Percentiles rank a stretch among this genome's conserved stretches.
Conservation (phyloP, 2,888 invertebrate species). For the Trimorus sp. region DNA sequence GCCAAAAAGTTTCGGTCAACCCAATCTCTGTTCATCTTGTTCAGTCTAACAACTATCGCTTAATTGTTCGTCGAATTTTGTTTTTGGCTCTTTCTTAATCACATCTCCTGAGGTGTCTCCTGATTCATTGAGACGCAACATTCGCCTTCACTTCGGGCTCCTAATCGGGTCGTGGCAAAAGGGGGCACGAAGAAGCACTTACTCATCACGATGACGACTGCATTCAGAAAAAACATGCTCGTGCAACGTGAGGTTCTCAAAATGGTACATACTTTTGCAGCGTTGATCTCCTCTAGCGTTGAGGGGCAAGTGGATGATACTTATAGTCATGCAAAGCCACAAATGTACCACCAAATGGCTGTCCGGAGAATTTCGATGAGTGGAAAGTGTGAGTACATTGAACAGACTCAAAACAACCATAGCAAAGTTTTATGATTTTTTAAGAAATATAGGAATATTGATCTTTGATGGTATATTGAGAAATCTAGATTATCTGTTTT, state of each 20-base stretch:
- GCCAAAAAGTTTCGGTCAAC: slow-evolving; percentile 14
- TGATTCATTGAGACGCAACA: slow-evolving; percentile 8
- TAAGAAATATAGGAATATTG: too few species aligned
- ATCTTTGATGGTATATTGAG: too few species aligned
- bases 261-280: slow-evolving; percentile 1
- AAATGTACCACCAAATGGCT: too few species aligned
- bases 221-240: slow-evolving; percentile 51
- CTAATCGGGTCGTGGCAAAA: slow-evolving; percentile 15
- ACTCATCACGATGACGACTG: slow-evolving; percentile 58
- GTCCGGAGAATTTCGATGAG: too few species aligned
- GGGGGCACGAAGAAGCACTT: slow-evolving; percentile 61
- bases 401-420: too few species aligned
- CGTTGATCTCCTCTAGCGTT: background rate
- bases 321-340: background rate
- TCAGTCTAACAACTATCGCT: background rate
- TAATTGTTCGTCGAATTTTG: background rate
- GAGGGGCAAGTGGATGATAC: background rate
- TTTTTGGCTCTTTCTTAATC: slow-evolving; percentile 68
- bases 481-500: too few species aligned
- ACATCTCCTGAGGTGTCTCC: slow-evolving; percentile 79
- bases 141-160: slow-evolving; percentile 30
- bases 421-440: too few species aligned
- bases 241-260: slow-evolving; percentile 38
- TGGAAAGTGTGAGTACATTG: too few species aligned
- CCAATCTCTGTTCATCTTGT: background rate